A percentile compares a stretch with the other conserved stretches of the same genome.
phyloP scores from a whole-genome alignment of 2,113 vertebrate species.

The Elaphurus davidianus region DNA sequence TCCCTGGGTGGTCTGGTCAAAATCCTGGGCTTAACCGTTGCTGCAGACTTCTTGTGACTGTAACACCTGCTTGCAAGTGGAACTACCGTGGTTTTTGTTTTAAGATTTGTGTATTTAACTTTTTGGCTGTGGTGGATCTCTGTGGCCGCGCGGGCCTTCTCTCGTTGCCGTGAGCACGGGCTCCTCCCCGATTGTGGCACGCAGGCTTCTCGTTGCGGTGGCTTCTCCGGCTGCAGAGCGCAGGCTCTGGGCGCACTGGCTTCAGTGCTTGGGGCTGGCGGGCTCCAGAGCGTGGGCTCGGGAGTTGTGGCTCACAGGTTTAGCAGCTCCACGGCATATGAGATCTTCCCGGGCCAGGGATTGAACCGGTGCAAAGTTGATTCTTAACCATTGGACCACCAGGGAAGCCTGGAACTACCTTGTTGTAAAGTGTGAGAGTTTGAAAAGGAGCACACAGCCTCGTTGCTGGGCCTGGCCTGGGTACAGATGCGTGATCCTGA shows the following conservation, averaged over 20 bases:
- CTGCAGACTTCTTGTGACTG: background rate
- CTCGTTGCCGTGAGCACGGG: background rate
- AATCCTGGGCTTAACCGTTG: background rate
- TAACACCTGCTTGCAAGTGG: background rate
- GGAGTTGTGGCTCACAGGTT: background rate
- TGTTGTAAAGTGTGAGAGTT: background rate
- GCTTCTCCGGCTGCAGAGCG: background rate
- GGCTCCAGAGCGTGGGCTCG: background rate
- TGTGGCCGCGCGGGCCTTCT: background rate
- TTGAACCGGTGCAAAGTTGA: background rate
- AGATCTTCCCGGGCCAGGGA: background rate
- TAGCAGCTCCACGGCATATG: background rate
- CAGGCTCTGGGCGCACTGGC: background rate
- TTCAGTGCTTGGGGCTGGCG: background rate
- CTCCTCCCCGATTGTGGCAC: accelerated
- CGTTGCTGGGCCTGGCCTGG: background rate
- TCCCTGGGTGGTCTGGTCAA: background rate
- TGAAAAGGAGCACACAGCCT: background rate
- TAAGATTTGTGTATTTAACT: background rate
- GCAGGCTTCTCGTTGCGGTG: too few species aligned
- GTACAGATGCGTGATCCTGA: background rate
- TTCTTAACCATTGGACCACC: background rate
- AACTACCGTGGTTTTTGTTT: background rate
- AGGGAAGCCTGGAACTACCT: background rate
- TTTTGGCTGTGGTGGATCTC: background rate